phyloP scores from a whole-genome alignment of 2,113 vertebrate genomes.

The Centropus bengalensis region DNA sequence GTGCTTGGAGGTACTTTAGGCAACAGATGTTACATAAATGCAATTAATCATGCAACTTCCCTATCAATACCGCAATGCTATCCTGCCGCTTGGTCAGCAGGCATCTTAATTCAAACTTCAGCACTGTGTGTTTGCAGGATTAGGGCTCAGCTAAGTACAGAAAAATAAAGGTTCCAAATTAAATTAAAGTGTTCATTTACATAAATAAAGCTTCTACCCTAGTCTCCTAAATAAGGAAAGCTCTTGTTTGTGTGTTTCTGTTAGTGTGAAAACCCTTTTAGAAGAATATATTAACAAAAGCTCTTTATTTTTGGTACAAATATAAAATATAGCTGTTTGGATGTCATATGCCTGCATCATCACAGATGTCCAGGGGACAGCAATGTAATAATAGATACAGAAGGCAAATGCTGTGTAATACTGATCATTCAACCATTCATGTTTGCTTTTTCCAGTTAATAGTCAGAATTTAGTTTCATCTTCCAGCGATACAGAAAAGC shows the following conservation, averaged over 20 bases:
- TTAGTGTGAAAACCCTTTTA: neutral
- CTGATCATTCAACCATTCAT: neutral
- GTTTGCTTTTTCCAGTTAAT: neutral
- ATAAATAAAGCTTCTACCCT: neutral
- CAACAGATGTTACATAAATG: conserved; percentile 42
- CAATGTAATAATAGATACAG: neutral
- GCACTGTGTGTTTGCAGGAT: neutral
- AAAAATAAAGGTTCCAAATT: neutral
- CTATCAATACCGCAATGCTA: neutral
- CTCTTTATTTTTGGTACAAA: neutral
- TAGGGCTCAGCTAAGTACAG: neutral
- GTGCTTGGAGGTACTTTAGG: conserved; percentile 20
- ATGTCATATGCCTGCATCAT: neutral
- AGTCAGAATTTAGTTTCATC: neutral
- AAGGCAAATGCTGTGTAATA: neutral
- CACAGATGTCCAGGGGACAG: neutral
- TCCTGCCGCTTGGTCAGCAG: neutral
- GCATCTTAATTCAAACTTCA: neutral
- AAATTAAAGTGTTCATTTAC: neutral
- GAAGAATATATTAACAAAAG: neutral
- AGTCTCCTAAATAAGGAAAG: neutral
- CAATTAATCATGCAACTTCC: neutral
- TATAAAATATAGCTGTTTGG: neutral
- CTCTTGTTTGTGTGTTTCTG: neutral
- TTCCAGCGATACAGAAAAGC: neutral